phyloP scores from a whole-genome alignment of 2,888 invertebrate species.

The Scelioninae gen. 1 region DNA sequence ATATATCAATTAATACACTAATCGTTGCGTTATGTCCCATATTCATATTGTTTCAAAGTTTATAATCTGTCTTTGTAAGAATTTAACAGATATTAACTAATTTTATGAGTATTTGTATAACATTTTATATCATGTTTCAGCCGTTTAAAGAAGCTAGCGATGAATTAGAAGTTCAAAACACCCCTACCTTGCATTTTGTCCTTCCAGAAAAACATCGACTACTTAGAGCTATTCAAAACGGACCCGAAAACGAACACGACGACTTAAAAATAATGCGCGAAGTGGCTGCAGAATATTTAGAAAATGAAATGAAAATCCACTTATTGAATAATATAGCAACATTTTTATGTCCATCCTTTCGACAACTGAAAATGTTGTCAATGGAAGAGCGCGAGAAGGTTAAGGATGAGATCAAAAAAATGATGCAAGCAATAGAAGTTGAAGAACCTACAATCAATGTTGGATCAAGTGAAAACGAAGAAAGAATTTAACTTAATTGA shows the following conservation, averaged over 20 bases:
- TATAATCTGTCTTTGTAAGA: too few species aligned
- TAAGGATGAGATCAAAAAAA: background rate
- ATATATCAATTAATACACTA: too few species aligned
- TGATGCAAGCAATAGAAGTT: background rate
- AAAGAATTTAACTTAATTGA: too few species aligned
- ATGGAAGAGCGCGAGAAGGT: background rate
- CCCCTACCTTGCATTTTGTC: background rate
- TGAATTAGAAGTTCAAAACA: background rate
- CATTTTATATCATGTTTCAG: background rate
- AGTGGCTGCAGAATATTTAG: background rate
- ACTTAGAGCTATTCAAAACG: background rate
- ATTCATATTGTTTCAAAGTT: too few species aligned
- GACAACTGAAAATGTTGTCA: background rate
- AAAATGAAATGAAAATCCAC: background rate
- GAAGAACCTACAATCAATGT: background rate
- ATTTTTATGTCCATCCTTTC: conserved; percentile 12
- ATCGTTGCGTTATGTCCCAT: too few species aligned
- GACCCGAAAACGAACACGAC: background rate
- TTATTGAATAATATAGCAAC: background rate
- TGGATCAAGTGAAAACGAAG: too few species aligned
- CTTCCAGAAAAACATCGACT: background rate
- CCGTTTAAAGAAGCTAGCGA: conserved; percentile 2
- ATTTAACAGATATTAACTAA: too few species aligned
- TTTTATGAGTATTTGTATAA: too few species aligned
- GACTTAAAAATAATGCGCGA: background rate